These are phyloP conservation scores for Branchipolynoe longqiensis DNA, from an alignment of 2,888 invertebrate species.

Conservation along the genomic window DNA sequence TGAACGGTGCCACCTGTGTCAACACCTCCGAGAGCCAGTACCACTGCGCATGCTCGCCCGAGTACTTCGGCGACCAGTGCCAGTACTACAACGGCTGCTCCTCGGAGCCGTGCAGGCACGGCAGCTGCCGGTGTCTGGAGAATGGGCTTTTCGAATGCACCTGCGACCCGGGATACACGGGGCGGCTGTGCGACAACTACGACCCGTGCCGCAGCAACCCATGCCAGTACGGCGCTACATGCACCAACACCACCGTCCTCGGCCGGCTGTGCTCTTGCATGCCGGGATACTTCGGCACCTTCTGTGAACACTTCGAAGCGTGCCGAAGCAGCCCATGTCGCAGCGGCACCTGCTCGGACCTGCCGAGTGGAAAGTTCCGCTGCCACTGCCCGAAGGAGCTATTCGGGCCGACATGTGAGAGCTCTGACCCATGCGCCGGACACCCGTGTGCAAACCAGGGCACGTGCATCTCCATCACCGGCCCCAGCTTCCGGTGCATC, in stretches of 20 bases:
- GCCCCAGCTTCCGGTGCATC: constrained; percentile 49
- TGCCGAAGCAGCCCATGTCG: constrained; percentile 64
- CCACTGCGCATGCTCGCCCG: constrained; percentile 62
- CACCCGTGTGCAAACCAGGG: constrained; percentile 63
- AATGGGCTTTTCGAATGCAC: constrained; percentile 49
- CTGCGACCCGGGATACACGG: constrained; percentile 58
- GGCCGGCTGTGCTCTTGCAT: constrained; percentile 62
- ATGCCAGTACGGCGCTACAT: constrained; percentile 65
- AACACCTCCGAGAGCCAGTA: constrained; percentile 58
- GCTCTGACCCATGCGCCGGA: constrained; percentile 65
- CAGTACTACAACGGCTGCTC: constrained; percentile 61
- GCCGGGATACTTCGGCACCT: constrained; percentile 60
- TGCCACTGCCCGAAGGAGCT: constrained; percentile 45
- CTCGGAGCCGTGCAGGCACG: constrained; percentile 49
- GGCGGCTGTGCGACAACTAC: constrained; percentile 62
- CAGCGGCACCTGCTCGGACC: constrained; percentile 57
- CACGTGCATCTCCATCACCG: constrained; percentile 60
- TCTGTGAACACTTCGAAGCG: constrained; percentile 63
- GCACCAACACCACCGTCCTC: constrained; percentile 50
- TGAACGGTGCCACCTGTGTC: constrained; percentile 61
- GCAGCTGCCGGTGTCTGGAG: constrained; percentile 29
- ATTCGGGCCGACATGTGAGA: constrained; percentile 65
- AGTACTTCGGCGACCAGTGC: constrained; percentile 63
- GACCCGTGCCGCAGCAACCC: constrained; percentile 64
- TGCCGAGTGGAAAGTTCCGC: constrained; percentile 17